Base-by-base conservation (phyloP, 2,113 vertebrate species). In the Halcyon malimbica region DNA sequence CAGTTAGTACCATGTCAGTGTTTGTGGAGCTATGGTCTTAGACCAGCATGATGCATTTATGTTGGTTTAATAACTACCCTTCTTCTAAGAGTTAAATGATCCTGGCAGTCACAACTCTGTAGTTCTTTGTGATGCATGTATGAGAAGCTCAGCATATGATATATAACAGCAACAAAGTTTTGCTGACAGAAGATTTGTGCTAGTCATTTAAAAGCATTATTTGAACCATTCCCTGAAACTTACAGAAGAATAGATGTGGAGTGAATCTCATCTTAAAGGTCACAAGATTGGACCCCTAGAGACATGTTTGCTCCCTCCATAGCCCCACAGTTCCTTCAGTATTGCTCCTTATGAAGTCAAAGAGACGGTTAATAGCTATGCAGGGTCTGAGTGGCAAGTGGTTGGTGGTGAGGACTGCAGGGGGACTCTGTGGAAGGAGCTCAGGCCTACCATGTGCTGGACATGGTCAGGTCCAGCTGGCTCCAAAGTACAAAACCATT, bases 41-140 rank as follows among this genome's bases (percentile, higher is more conserved):
- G 62, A 78, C 21, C 39, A 46, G 33, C 33, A 28, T 48, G 65
- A 44, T 3, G 11, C 0, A 0, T 68, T 75, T 75, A 18, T 35
- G 10, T 59, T 83, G 75, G 25, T 41, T 68, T 82, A 63, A 13
- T 63, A 88, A 46, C 7, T 64, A 26, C 29, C 10, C 2, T 78
- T 68, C n/a, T 85, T 12, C 25, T 39, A 39, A 65, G 13, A 83
- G 84, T 31, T 60, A 54, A 60, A 28, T 44, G 20, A 8, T 29
- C 1, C 1, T 65, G 53, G 23, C 63, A 62, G 20, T 60, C 18
- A 39, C 41, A 69, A 20, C 10, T 68, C 51, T 25, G n/a, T 39
- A 42, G 42, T 75, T 69, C 16, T 13, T 78, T 0, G 1, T 41
- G 28, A 17, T 24, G 13, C 1, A 2, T 20, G 4, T 35, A 8